Evolutionary conservation across 2,888 invertebrate species (phyloP), one percentile per base, ranked within the genome.

Genomic region (Acleris laterana): DNA sequence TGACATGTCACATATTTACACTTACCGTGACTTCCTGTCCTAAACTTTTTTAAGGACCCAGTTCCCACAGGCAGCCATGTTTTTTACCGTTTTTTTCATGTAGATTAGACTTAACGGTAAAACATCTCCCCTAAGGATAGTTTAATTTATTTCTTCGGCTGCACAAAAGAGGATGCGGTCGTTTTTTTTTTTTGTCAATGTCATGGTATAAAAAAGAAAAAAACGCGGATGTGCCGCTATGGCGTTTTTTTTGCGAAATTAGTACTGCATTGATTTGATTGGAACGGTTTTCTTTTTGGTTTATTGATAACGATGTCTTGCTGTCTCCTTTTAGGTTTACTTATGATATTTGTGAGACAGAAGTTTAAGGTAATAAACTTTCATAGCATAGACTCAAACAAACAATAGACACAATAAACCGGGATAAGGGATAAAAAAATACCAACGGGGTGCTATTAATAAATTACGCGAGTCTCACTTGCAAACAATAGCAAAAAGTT

Each of bases 61-160:
- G 85, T 92, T 93, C 93, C 92, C 93, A 93, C 93, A 90, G 83
- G 75, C 85, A 82, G 82, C 84, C 82, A 76, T 74, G 78, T 78
- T 82, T 80, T 86, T 87, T 90, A 89, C 72, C 68, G 69, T 68
- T 79, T 86, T 88, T 89, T 89, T 87, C 84, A 85, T 84, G 81
- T 82, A 89, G 85, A 87, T 89, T 82, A 86, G 81, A 87, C 80
- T 79, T 92, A 93, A 93, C 93, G 93, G 93, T 93, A 90, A 88
- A 85, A 79, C 79, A 74, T 85, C 85, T 88, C 90, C 91, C 91
- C 91, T 89, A 88, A 85, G 85, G 87, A 89, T 88, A 83, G 83
- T 88, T 88, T 90, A 90, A 93, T 93, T 90, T 92, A 93, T 90
- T 88, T 91, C 90, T 85, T 84, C 79, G 74, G 82, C 75, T 78